Conservation (phyloP, 2,113 vertebrate species). For the Saccopteryx leptura region DNA sequence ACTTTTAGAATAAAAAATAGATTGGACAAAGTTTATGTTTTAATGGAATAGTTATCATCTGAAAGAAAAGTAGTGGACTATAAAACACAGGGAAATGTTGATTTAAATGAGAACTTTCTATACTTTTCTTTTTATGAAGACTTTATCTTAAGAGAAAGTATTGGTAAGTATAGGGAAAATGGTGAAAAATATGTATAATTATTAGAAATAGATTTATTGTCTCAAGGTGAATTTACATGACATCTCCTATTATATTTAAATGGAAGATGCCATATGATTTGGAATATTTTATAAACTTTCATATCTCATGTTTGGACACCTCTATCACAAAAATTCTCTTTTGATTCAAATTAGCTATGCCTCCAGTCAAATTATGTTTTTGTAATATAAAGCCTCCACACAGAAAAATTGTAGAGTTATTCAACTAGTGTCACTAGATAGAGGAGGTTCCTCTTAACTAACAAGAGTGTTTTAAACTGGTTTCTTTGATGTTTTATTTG, state of each 20-base stretch:
- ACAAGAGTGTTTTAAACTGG: background rate
- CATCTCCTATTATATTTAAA: background rate
- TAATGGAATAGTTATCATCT: background rate
- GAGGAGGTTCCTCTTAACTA: background rate
- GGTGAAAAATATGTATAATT: background rate
- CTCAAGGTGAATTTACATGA: background rate
- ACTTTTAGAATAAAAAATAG: background rate
- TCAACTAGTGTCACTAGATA: background rate
- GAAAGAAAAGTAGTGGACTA: background rate
- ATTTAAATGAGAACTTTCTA: background rate
- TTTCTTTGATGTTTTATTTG: background rate
- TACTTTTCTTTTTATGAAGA: background rate
- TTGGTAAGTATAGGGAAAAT: background rate
- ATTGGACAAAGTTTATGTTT: background rate
- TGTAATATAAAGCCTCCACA: background rate
- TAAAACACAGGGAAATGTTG: background rate
- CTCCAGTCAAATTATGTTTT: background rate
- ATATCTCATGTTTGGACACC: background rate
- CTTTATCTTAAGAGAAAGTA: background rate
- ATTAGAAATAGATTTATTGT: conserved; percentile 41
- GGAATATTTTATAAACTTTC: conserved; percentile 16
- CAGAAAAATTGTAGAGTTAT: background rate
- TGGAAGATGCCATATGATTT: background rate
- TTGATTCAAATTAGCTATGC: background rate
- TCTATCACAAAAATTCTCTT: background rate